phyloP scores from a whole-genome alignment of 2,888 invertebrate species.

The Tenthredo notha region DNA sequence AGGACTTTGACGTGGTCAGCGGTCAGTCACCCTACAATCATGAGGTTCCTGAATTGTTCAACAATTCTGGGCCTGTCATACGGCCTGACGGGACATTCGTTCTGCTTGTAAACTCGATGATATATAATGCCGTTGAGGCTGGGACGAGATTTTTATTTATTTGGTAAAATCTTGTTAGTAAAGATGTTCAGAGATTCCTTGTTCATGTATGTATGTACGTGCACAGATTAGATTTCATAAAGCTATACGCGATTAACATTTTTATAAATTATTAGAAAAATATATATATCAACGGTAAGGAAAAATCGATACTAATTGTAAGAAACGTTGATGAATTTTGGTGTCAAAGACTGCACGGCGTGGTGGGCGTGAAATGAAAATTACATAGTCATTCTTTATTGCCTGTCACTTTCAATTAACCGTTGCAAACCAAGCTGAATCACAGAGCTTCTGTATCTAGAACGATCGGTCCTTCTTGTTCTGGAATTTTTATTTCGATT shows the following conservation, averaged over 20 bases:
- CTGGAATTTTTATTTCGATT: background rate
- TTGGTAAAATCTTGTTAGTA: background rate
- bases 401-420: conserved; percentile 37
- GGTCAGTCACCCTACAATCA: conserved; percentile 47
- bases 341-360: conserved; percentile 13
- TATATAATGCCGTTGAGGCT: background rate
- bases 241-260: background rate
- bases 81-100: conserved; percentile 29
- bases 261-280: background rate
- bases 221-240: background rate
- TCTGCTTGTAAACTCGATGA: conserved; percentile 30
- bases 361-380: conserved; percentile 25
- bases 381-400: conserved; percentile 18
- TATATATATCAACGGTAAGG: background rate
- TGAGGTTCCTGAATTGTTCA: background rate
- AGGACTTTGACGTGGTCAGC: conserved; percentile 28
- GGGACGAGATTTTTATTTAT: background rate
- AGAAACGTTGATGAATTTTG: conserved; percentile 14
- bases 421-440: background rate
- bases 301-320: background rate
- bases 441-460: background rate
- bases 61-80: conserved; percentile 31
- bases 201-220: background rate
- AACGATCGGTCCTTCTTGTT: background rate
- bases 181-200: conserved; percentile 1